These are phyloP conservation scores for Cyclina sinensis DNA, from an alignment of 1,140 invertebrate genomes.

Conservation along the genomic window DNA sequence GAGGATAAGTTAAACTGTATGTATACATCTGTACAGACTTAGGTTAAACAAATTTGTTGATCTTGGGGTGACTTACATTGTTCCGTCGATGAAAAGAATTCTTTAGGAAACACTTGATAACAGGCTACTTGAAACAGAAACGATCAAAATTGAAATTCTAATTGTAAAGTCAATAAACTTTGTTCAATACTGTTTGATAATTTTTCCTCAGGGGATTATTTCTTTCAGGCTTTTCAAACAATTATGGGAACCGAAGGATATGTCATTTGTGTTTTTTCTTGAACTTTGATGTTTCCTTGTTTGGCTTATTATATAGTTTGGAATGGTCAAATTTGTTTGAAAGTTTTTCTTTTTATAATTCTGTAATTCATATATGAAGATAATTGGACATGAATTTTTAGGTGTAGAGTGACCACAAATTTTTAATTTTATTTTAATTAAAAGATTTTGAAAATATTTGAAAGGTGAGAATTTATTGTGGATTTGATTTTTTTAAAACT, in stretches of 20 bases:
- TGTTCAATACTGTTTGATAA: conserved; percentile 15
- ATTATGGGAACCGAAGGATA: not conserved
- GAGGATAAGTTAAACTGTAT: not conserved
- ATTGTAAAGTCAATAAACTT: conserved; percentile 34
- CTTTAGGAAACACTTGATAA: conserved; percentile 34
- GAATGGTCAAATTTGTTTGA: not conserved
- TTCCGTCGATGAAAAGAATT: conserved; percentile 19
- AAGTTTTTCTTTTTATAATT: not conserved
- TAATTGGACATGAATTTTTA: not conserved
- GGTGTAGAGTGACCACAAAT: not conserved
- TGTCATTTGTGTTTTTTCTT: not conserved
- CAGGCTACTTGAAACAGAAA: conserved; percentile 5
- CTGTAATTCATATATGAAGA: not conserved
- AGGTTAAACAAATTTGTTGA: conserved; percentile 56
- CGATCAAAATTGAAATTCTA: conserved; percentile 42
- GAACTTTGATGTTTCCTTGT: not conserved
- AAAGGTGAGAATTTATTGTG: not conserved
- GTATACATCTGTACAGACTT: not conserved
- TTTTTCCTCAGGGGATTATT: not conserved
- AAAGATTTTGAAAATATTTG: not conserved
- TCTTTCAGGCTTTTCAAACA: not conserved
- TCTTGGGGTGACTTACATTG: conserved; percentile 39
- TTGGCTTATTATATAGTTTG: not conserved
- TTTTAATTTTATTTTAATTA: not conserved
- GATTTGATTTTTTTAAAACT: not conserved